A percentile compares a stretch with the other conserved stretches of the same genome.
phyloP scores from a whole-genome alignment of 2,797 vertebrate genomes.

The Coreius guichenoti region DNA sequence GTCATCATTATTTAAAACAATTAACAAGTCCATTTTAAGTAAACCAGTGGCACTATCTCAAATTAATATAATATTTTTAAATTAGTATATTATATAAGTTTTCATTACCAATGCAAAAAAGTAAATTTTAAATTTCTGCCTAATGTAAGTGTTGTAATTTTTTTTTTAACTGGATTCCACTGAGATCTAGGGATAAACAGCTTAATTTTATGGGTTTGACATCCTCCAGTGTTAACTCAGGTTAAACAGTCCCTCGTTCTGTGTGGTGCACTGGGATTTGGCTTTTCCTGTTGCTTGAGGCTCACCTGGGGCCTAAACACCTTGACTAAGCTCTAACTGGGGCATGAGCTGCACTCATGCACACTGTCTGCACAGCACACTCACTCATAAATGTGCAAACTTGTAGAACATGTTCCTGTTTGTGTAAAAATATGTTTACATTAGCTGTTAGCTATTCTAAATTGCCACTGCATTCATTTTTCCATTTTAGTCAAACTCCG shows the following conservation, averaged over 20 bases:
- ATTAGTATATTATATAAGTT: no score
- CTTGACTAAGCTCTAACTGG: conserved; percentile 46
- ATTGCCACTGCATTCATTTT: not conserved
- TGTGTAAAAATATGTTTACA: conserved; percentile 11
- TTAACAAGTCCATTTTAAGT: no score
- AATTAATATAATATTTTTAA: no score
- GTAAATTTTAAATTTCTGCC: not conserved
- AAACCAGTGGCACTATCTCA: no score
- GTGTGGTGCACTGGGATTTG: conserved; percentile 43
- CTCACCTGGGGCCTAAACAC: conserved; percentile 56
- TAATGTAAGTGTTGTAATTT: not conserved
- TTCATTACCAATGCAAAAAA: no score
- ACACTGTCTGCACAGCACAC: not conserved
- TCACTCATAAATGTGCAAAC: conserved; percentile 9
- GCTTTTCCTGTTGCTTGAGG: conserved; percentile 22
- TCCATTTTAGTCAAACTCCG: conserved; percentile 1
- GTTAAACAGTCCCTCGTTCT: conserved; percentile 52
- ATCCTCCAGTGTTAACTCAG: conserved; percentile 51
- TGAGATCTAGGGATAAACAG: conserved; percentile 27
- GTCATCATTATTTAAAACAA: no score
- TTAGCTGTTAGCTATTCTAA: conserved; percentile 7
- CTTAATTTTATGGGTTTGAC: conserved; percentile 38
- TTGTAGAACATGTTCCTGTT: conserved; percentile 13
- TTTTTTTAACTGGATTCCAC: not conserved
- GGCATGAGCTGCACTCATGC: conserved; percentile 39